Evolutionary conservation across 30 jellyfish, hydroid and myxozoan species (phyloP).

Genomic region (Rhopilema esculentum): DNA sequence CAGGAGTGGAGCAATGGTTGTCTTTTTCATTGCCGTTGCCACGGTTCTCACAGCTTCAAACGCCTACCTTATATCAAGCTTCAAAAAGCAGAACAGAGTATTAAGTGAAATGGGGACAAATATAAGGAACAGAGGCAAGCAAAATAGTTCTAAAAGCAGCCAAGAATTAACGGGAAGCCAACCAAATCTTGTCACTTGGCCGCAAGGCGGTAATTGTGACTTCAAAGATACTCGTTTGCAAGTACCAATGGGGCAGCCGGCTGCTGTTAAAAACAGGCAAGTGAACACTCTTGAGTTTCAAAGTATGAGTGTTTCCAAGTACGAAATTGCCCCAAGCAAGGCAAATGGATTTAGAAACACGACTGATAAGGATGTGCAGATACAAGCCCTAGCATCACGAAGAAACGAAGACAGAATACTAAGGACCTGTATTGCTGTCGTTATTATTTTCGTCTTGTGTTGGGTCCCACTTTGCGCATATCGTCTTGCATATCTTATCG

Average conservation of each 20-base stretch:
- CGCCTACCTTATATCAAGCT: background rate
- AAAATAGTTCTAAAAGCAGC: too few relatives aligned
- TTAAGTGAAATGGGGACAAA: background rate
- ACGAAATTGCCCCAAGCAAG: background rate
- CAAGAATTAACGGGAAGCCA: background rate
- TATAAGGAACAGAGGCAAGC: background rate
- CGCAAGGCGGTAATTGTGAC: too few relatives aligned
- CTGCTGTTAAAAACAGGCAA: background rate
- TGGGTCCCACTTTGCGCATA: constrained; percentile 11
- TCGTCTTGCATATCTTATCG: background rate
- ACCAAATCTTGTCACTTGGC: too few relatives aligned
- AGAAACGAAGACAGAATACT: background rate
- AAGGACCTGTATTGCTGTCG: background rate
- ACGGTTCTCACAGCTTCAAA: constrained; percentile 1
- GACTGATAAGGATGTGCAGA: background rate
- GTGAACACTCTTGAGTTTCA: background rate
- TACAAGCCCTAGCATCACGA: background rate
- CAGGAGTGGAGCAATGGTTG: constrained; percentile 7
- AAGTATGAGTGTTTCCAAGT: background rate
- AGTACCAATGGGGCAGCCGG: background rate
- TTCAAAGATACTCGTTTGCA: too few relatives aligned
- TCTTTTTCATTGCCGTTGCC: constrained; percentile 1
- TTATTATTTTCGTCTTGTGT: background rate
- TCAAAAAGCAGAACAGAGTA: background rate
- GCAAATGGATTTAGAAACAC: background rate